Evolutionary conservation across 2,888 invertebrate genomes (phyloP).

Genomic region (Orthosia incerta): DNA sequence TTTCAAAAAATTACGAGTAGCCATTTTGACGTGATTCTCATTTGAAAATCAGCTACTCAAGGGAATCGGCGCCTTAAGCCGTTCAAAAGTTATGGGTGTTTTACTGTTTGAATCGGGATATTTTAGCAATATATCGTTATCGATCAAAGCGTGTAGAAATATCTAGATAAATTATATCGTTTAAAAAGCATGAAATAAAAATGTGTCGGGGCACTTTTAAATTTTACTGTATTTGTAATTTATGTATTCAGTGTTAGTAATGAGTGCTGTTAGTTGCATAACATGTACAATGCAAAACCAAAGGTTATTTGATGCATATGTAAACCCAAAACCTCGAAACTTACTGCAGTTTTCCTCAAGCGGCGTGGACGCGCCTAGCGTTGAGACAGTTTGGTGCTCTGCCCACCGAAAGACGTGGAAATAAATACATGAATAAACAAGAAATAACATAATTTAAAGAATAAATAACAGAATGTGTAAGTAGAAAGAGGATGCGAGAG

Average conservation of each 20-base stretch:
- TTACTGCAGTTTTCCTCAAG: slow-evolving; percentile 66
- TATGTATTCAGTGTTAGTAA: not conserved
- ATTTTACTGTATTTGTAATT: too few relatives aligned
- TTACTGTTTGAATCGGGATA: too few relatives aligned
- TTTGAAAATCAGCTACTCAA: too few relatives aligned
- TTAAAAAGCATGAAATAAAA: too few relatives aligned
- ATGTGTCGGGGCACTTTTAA: too few relatives aligned
- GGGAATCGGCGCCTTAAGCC: too few relatives aligned
- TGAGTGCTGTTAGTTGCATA: not conserved
- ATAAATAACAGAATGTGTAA: slow-evolving; percentile 30
- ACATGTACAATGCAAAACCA: not conserved
- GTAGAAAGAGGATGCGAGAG: not conserved
- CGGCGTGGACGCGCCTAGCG: slow-evolving; percentile 65
- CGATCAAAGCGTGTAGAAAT: too few relatives aligned
- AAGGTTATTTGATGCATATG: not conserved
- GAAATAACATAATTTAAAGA: slow-evolving; percentile 32
- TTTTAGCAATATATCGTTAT: too few relatives aligned
- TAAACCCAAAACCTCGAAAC: slow-evolving; percentile 41
- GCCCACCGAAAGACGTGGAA: slow-evolving; percentile 58
- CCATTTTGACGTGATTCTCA: too few relatives aligned
- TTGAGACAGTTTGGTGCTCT: slow-evolving; percentile 66
- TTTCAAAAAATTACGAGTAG: too few relatives aligned
- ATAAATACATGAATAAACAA: slow-evolving; percentile 60
- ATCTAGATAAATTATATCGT: too few relatives aligned
- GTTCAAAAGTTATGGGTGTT: too few relatives aligned